Conservation (phyloP, 2,113 vertebrate species). For the Psettodes erumei region DNA sequence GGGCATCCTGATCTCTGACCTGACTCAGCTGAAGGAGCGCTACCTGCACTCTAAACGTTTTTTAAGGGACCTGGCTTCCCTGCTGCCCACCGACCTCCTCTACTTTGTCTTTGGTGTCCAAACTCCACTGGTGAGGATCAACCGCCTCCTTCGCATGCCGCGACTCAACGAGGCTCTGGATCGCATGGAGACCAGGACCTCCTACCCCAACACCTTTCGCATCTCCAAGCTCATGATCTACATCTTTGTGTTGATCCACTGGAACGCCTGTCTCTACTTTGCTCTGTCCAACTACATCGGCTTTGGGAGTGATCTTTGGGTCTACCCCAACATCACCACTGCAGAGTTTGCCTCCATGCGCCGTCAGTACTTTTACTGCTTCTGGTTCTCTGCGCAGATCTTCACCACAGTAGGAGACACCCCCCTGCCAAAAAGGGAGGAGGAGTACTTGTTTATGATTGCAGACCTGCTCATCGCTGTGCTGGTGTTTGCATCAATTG, state of each 20-base stretch:
- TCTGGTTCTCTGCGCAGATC: constrained; percentile 92
- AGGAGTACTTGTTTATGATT: constrained; percentile 90
- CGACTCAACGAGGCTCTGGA: constrained; percentile 89
- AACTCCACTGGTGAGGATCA: constrained; percentile 83
- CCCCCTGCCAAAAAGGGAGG: constrained; percentile 78
- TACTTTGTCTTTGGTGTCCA: constrained; percentile 81
- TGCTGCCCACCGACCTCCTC: constrained; percentile 88
- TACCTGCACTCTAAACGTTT: constrained; percentile 86
- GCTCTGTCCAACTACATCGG: constrained; percentile 87
- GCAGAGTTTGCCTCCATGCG: constrained; percentile 77
- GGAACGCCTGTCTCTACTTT: constrained; percentile 93
- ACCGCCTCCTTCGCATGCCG: constrained; percentile 85
- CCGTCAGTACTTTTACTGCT: constrained; percentile 92
- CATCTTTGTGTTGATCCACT: constrained; percentile 91
- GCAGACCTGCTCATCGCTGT: constrained; percentile 90
- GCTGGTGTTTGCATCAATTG: constrained; percentile 92
- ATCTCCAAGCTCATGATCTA: constrained; percentile 90
- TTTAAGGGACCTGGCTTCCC: constrained; percentile 80
- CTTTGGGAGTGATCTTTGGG: constrained; percentile 88
- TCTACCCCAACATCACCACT: constrained; percentile 86
- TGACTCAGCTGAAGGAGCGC: constrained; percentile 65
- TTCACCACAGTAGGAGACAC: constrained; percentile 91
- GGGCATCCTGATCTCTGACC: constrained; percentile 87
- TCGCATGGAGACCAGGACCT: constrained; percentile 88
- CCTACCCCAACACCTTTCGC: constrained; percentile 89